Evolutionary conservation across 2,797 vertebrate genomes (phyloP).

Genomic region (Apodemus agrarius): DNA sequence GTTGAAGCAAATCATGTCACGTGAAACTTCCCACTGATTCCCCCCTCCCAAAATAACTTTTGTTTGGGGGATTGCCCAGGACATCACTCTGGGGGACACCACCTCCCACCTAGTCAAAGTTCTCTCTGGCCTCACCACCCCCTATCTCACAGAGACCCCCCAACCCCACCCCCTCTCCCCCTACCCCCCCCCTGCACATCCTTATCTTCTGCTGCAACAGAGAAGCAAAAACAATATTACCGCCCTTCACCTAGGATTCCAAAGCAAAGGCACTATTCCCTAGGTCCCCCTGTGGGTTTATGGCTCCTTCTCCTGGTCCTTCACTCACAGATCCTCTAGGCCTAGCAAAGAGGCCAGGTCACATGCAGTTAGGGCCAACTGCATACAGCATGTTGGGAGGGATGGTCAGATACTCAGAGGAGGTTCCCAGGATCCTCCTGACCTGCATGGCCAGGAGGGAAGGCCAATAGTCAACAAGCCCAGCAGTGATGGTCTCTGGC

Average conservation of each 20-base stretch:
- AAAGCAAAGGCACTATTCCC: background rate
- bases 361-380: background rate
- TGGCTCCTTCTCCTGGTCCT: background rate
- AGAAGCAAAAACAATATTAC: background rate
- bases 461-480: background rate
- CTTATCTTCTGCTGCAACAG: background rate
- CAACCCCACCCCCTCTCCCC: too few relatives aligned
- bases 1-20: background rate
- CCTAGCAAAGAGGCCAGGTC: too few relatives aligned
- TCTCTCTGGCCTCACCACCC: background rate
- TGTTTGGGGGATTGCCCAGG: background rate
- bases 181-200: rapidly evolving
- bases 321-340: background rate
- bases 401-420: background rate
- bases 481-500: background rate
- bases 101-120: background rate
- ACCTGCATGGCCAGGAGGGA: background rate
- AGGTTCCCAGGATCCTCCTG: background rate
- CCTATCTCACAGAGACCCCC: background rate
- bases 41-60: background rate
- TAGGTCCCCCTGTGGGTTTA: background rate
- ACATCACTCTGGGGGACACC: background rate
- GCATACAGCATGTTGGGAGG: background rate
- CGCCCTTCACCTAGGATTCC: background rate
- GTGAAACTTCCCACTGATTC: background rate